Evolutionary conservation across 2,797 vertebrate genomes (phyloP), one percentile per base, ranked within the genome.

Genomic region (Pseudomugil gertrudae): DNA sequence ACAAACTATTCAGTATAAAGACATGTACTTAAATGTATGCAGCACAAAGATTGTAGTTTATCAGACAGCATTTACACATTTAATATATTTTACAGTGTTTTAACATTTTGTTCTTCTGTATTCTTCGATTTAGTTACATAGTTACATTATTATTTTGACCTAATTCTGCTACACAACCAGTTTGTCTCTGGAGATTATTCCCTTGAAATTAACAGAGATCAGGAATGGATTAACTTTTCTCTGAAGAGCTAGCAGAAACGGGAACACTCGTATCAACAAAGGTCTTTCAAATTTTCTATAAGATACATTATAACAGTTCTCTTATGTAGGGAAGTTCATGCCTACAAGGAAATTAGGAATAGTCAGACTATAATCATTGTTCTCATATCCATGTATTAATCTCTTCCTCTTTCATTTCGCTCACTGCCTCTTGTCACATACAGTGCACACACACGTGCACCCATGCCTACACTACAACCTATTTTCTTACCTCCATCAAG

Each of bases 301-400:
- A 69, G 51, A 74, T 47, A 51, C 61, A 40, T 32, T 43, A 30
- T 57, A 72, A 74, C 63, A 45, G 26, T 50, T 52, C 72, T 51
- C 62, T 32, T 72, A 15, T 63, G 36, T 54, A 51, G 58, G 65
- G 53, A 76, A 52, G 56, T 61, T 63, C 69, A 53, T 56, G 69
- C 26, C 48, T 60, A 50, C n/a, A 62, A 54, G 68, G 57, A 79
- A 66, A 53, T 67, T 43, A 48, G n/a, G 43, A 51, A 40, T 35
- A 78, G 43, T 32, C 13, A 19, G 33, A 60, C 56, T 76, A 47
- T 69, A 56, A 48, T 74, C 56, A 53, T 74, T 35, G 57, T 72
- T 81, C 85, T 75, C 66, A 87, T 78, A 80, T 74, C 54, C 58
- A 77, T 52, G 72, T 71, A 81, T 36, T 74, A 47, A 64, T 74